Percentiles rank a stretch among this genome's conserved stretches.
phyloP scores from a whole-genome alignment of 2,888 invertebrate species.

The Endotricha flammealis region DNA sequence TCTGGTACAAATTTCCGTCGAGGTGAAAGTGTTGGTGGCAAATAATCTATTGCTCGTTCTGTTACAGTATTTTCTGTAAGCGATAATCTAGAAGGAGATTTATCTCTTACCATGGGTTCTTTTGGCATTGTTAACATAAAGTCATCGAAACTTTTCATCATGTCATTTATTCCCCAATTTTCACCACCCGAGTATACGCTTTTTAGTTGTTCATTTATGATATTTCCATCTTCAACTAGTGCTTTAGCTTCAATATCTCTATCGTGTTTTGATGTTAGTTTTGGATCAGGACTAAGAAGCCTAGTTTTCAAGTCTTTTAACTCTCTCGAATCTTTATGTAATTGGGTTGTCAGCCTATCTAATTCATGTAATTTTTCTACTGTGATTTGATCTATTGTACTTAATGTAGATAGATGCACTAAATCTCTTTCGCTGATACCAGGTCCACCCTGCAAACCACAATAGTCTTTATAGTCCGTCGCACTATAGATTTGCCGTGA shows the following conservation, averaged over 20 bases:
- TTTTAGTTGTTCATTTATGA: slow-evolving; percentile 83
- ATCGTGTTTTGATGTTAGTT: slow-evolving; percentile 58
- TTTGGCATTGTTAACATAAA: slow-evolving; percentile 74
- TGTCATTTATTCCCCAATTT: slow-evolving; percentile 83
- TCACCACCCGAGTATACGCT: slow-evolving; percentile 82
- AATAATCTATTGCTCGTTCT: slow-evolving; percentile 82
- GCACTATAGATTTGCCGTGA: slow-evolving; percentile 85
- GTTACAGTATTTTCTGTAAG: slow-evolving; percentile 79
- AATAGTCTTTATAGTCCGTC: slow-evolving; percentile 87
- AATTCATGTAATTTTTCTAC: slow-evolving; percentile 88
- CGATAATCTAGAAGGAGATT: slow-evolving; percentile 81
- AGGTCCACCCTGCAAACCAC: slow-evolving; percentile 82
- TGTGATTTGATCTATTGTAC: slow-evolving; percentile 86
- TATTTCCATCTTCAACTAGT: slow-evolving; percentile 80
- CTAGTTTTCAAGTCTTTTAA: slow-evolving; percentile 85
- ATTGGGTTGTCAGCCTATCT: slow-evolving; percentile 85
- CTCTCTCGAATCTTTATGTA: slow-evolving; percentile 88
- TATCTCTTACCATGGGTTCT: slow-evolving; percentile 66
- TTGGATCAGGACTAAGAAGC: slow-evolving; percentile 82
- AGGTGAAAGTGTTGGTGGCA: slow-evolving; percentile 77
- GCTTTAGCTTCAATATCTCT: slow-evolving; percentile 79
- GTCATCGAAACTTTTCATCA: slow-evolving; percentile 80
- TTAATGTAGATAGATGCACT: slow-evolving; percentile 85
- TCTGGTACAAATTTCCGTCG: slow-evolving; percentile 77
- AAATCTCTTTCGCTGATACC: slow-evolving; percentile 88